Evolutionary conservation across 2,888 invertebrate genomes (phyloP), one percentile per base, ranked within the genome.

Genomic region (Dryobota labecula): DNA sequence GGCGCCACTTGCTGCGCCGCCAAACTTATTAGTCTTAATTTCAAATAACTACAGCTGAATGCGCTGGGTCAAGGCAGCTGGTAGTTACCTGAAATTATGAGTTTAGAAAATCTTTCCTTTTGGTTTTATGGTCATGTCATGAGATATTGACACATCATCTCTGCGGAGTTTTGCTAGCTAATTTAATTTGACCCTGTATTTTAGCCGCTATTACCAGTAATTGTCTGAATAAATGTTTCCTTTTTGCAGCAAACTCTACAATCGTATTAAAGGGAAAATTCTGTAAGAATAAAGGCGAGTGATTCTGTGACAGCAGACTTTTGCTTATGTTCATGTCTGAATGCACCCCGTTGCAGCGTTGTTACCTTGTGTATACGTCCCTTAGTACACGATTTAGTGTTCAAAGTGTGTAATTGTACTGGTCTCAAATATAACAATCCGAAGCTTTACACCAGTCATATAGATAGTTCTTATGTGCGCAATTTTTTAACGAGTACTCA

Each of bases 271-370:
- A 91, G 86, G 93, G 92, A 81, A 95, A 92, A 87, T 86, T 92
- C 87, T 86, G 73, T 91, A 94, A 91, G 85, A 91, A 80, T 82
- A 95, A 94, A 93, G 94, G 95, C 94, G 94, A 95, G 94, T 94
- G 80, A 51, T 67, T 80, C 49, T 76, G 70, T 80, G 68, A 49
- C 38, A 49, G 61, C 60, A 60, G 61, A 62, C 24, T 76, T 68
- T 78, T 71, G 78, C 75, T 80, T 87, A 57, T 83, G 78, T 84
- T 69, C 51, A 67, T 85, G 82, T 84, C 74, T 66, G 80, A 75
- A 58, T 83, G 86, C 75, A 64, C 80, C 80, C 65, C 72, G 71
- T 49, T 61, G 49, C 49, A 61, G 49, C 49, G 49, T 76, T 75
- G 58, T 73, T 66, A 49, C 69, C 60, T 24, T 69, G 60, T 80